A percentile compares a stretch with the other conserved stretches of the same genome.
Conservation (phyloP, 2,888 invertebrate genomes). For the Piscicola geometra region DNA sequence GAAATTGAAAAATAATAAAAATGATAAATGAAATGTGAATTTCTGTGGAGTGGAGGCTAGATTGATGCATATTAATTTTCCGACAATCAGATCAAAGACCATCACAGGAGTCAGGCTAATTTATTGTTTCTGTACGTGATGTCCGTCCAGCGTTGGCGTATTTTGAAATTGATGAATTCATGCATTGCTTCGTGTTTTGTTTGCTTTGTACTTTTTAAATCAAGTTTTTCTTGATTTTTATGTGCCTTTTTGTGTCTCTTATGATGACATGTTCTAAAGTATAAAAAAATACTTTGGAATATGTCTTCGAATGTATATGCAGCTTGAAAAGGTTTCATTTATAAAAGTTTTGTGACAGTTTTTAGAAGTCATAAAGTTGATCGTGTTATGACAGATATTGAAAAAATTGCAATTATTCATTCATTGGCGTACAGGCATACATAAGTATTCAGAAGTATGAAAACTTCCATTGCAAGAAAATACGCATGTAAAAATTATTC, state of each 20-base stretch:
- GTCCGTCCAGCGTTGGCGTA: not conserved
- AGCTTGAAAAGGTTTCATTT: too few relatives aligned
- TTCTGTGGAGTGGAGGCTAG: not conserved
- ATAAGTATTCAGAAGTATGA: not conserved
- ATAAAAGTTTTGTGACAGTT: too few relatives aligned
- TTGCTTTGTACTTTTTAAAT: too few relatives aligned
- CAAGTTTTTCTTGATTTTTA: too few relatives aligned
- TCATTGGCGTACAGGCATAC: not conserved
- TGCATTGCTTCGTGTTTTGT: not conserved
- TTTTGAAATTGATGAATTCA: constrained; percentile 6
- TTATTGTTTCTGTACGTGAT: constrained; percentile 2
- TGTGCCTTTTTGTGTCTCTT: too few relatives aligned
- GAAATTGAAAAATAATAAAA: not conserved
- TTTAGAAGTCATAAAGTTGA: not conserved
- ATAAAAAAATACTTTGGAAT: too few relatives aligned
- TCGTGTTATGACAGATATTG: constrained; percentile 2
- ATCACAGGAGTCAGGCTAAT: not conserved
- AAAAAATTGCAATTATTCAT: constrained; percentile 6
- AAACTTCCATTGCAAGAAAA: too few relatives aligned
- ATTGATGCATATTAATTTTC: constrained; percentile 13
- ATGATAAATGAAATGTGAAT: constrained; percentile 10
- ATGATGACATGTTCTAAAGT: too few relatives aligned
- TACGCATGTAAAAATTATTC: too few relatives aligned
- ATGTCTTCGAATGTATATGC: too few relatives aligned
- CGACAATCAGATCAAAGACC: constrained; percentile 8